These are phyloP conservation scores for Seira ritae DNA, from an alignment of 2,888 invertebrate genomes.

Conservation along the genomic window DNA sequence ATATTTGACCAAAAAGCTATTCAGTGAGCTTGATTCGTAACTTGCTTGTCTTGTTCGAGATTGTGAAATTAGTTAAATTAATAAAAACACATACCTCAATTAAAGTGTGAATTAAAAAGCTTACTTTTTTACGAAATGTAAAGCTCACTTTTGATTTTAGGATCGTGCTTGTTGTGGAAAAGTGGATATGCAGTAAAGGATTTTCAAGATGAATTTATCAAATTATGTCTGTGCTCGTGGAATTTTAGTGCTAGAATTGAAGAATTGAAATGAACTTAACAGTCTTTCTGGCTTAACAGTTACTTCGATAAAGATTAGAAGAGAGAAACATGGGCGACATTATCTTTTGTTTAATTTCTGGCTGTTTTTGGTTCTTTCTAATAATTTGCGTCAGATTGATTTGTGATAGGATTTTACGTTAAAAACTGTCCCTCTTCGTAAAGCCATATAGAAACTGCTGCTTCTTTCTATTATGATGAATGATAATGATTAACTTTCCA, in stretches of 20 bases:
- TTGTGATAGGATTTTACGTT: slow-evolving; percentile 47
- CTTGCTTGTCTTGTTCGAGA: too few relatives aligned
- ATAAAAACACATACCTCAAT: not conserved
- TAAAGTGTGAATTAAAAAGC: too few relatives aligned
- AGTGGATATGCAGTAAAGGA: too few relatives aligned
- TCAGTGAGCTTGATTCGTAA: too few relatives aligned
- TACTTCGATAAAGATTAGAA: not conserved
- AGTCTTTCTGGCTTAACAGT: not conserved
- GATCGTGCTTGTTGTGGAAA: not conserved
- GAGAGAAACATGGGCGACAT: slow-evolving; percentile 40
- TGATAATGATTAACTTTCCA: too few relatives aligned
- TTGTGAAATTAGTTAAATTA: too few relatives aligned
- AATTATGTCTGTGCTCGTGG: not conserved
- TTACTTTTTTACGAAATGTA: too few relatives aligned
- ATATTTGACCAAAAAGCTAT: not conserved
- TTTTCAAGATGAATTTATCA: too few relatives aligned
- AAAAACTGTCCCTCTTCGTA: not conserved
- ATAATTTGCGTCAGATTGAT: slow-evolving; percentile 53
- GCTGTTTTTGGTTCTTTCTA: slow-evolving; percentile 51
- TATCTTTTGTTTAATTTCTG: slow-evolving; percentile 47
- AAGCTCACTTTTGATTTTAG: not conserved
- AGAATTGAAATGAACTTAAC: not conserved
- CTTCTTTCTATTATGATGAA: too few relatives aligned
- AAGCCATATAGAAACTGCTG: slow-evolving; percentile 27
- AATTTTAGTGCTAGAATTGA: not conserved